Percentiles rank a stretch among this genome's conserved stretches.
Evolutionary conservation across 2,888 invertebrate genomes (phyloP).

Genomic region (Plagiodera versicolora): DNA sequence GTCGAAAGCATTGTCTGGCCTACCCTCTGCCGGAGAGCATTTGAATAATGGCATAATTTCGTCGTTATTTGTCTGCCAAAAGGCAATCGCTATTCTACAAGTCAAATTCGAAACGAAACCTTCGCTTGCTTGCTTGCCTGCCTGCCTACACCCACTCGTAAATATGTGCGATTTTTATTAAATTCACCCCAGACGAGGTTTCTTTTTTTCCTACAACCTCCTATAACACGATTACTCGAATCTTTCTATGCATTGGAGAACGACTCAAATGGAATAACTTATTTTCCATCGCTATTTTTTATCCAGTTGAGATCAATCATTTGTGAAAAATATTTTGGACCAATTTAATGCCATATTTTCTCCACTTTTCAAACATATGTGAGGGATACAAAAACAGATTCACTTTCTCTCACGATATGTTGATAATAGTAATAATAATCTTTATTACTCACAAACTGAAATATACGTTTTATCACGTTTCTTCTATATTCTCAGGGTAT

Average conservation of each 20-base stretch:
- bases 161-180: slow-evolving; percentile 16
- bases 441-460: no score
- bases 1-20: slow-evolving; percentile 21
- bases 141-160: slow-evolving; percentile 9
- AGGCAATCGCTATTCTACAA: slow-evolving; percentile 43
- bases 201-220: not conserved
- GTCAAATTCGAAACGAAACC: slow-evolving; percentile 33
- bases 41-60: slow-evolving; percentile 53
- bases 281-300: no score
- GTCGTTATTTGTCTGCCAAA: slow-evolving; percentile 48
- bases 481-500: no score
- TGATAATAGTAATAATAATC: no score
- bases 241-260: not conserved
- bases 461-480: no score
- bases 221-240: not conserved
- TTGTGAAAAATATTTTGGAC: no score
- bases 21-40: slow-evolving; percentile 28
- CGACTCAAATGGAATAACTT: no score
- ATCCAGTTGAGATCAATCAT: no score
- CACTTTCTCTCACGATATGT: no score
- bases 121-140: not conserved
- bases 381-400: no score
- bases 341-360: no score
- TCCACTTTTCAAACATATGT: no score
- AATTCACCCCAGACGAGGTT: slow-evolving; percentile 12